These are phyloP conservation scores for Hirundo rustica DNA, from an alignment of 2,797 vertebrate species.

Conservation along the genomic window DNA sequence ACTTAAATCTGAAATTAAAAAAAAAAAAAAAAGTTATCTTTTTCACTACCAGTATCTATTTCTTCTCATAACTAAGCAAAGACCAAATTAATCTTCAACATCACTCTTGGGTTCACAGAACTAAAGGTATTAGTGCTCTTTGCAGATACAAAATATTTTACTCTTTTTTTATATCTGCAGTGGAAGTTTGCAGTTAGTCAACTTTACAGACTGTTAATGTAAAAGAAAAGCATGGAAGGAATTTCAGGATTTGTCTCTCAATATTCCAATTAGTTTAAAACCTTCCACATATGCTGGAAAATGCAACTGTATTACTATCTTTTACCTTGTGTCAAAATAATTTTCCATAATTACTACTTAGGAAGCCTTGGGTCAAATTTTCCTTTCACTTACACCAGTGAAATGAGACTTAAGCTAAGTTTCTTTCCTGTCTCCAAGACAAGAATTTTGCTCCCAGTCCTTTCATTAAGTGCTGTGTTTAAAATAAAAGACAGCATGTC, in stretches of 20 bases:
- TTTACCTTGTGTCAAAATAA: constrained; percentile 35
- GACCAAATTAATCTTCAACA: not conserved
- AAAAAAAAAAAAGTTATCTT: not conserved
- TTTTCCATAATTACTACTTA: constrained; percentile 30
- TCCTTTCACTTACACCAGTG: constrained; percentile 20
- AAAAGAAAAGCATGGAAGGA: not conserved
- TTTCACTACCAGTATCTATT: not conserved
- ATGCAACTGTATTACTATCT: not conserved
- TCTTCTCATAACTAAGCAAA: not conserved
- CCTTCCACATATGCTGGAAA: not conserved
- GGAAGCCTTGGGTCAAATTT: constrained; percentile 27
- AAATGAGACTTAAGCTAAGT: constrained; percentile 26
- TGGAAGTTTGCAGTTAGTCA: not conserved
- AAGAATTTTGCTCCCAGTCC: constrained; percentile 19
- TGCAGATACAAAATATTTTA: not conserved
- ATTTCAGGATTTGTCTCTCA: not conserved
- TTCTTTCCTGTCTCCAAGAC: not conserved
- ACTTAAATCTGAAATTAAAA: not conserved
- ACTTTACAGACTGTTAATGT: not conserved
- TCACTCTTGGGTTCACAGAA: not conserved
- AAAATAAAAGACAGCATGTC: constrained; percentile 8
- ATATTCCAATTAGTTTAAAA: constrained; percentile 14
- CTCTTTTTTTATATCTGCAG: not conserved
- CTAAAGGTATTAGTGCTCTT: not conserved
- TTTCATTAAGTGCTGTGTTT: constrained; percentile 37